Evolutionary conservation across 1,140 invertebrate species (phyloP), one percentile per base, ranked within the genome.

Genomic region (Parapsyche elsis): DNA sequence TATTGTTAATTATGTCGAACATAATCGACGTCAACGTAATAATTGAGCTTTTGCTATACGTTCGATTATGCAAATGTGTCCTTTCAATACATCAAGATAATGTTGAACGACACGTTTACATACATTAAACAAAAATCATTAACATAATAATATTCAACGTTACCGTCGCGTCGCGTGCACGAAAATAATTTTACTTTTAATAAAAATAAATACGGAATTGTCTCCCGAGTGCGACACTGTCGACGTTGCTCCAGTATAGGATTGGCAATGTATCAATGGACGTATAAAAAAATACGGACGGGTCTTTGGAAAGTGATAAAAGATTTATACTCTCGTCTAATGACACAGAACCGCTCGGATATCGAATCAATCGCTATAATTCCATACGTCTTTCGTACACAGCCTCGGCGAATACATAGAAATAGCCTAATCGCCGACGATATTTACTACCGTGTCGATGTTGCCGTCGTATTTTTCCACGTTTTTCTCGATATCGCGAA

Each of bases 271-370:
- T 49, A 23, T 75, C 49, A 24, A 75, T 59, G 26, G 70, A 71
- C 26, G 14, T 21, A 75, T 19, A 75, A 23, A 46, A 38, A 73
- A 74, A 74, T 23, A 74, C 46, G 45, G 71, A 75, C 49, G 44
- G 44, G 24, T 75, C 71, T 73, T 80, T 80, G 79, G 79, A 80
- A 80, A 80, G 79, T 80, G 79, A 74, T 75, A 70, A 71, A 64
- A 80, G 79, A 80, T 80, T 80, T 80, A 80, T 74, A 67, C 57
- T 45, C 73, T 59, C 46, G 73, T 75, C 53, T 75, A 75, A 75
- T 75, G 73, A 59, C 73, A 59, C 73, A 59, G 73, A 16, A 73
- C 71, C 21, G 44, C 24, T 73, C 71, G 71, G 7, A 46, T 73
- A 73, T 73, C 71, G 71, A 73, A 73, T 46, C 71, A 46, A 19